Conservation (phyloP, 2,888 invertebrate species). For the Leucophora obtusa region DNA sequence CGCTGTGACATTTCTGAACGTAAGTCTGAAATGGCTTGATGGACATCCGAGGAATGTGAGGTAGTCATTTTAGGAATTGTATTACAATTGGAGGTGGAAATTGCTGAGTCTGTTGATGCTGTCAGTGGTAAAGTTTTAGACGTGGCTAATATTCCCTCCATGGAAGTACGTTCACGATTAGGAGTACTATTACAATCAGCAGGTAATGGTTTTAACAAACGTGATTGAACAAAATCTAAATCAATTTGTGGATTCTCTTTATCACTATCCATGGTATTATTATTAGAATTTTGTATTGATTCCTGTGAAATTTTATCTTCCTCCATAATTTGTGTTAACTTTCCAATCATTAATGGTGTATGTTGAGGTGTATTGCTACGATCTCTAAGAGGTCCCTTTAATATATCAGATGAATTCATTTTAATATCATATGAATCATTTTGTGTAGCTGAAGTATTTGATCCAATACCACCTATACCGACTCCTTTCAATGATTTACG, state of each 20-base stretch:
- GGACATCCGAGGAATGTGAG: slow-evolving; percentile 23
- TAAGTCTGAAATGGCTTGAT: slow-evolving; percentile 66
- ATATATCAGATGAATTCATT: slow-evolving; percentile 44
- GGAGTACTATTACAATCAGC: slow-evolving; percentile 75
- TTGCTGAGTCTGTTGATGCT: slow-evolving; percentile 1
- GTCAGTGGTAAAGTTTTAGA: slow-evolving; percentile 1
- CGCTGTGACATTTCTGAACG: slow-evolving; percentile 71
- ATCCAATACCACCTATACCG: not conserved
- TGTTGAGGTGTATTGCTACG: slow-evolving; percentile 70
- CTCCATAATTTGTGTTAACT: slow-evolving; percentile 73
- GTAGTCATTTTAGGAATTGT: not conserved
- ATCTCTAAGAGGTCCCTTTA: slow-evolving; percentile 66
- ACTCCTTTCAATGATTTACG: slow-evolving; percentile 35
- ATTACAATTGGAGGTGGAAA: not conserved
- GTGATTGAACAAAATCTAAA: slow-evolving; percentile 65
- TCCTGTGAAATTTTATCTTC: slow-evolving; percentile 64
- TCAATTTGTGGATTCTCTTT: slow-evolving; percentile 70
- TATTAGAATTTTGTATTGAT: slow-evolving; percentile 35
- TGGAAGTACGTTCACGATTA: slow-evolving; percentile 64
- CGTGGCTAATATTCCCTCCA: slow-evolving; percentile 29
- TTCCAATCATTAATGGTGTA: slow-evolving; percentile 64
- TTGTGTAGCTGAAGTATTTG: slow-evolving; percentile 32
- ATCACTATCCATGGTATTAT: slow-evolving; percentile 67
- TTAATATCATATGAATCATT: slow-evolving; percentile 66
- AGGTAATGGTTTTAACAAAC: slow-evolving; percentile 68